A percentile compares a stretch with the other conserved stretches of the same genome.
These are phyloP conservation scores for Drosophila sp. DNA, from an alignment of 1,140 invertebrate genomes.

Conservation along the genomic window DNA sequence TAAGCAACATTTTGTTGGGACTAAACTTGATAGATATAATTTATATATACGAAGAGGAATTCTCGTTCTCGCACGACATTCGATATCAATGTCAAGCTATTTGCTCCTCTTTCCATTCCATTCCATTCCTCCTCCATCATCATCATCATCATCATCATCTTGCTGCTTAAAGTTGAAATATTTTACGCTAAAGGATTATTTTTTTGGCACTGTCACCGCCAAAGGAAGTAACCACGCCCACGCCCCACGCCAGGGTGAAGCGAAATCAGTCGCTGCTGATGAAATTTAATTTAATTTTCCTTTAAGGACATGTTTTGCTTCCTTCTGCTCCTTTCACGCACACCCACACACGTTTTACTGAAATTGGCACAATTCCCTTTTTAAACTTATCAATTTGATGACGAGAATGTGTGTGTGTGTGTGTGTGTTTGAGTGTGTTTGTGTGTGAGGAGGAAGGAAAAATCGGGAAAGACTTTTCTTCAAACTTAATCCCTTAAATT, in stretches of 20 bases:
- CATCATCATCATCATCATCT: slow-evolving; percentile 33
- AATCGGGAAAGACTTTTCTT: slow-evolving; percentile 33
- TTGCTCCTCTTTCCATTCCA: slow-evolving; percentile 28
- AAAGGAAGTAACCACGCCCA: slow-evolving; percentile 7
- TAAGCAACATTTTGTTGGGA: slow-evolving; percentile 51
- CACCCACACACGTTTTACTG: slow-evolving; percentile 22
- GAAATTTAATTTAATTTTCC: slow-evolving; percentile 10
- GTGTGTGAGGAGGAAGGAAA: background rate
- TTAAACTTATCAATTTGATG: slow-evolving; percentile 79
- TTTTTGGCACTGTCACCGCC: slow-evolving; percentile 1
- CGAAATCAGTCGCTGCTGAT: slow-evolving; percentile 2
- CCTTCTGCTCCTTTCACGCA: slow-evolving; percentile 20
- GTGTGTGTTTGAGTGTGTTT: background rate
- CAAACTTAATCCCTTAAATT: slow-evolving; percentile 76
- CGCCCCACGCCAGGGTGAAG: slow-evolving; percentile 24
- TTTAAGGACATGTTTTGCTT: slow-evolving; percentile 20
- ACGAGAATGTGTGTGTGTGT: slow-evolving; percentile 24
- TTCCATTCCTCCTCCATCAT: background rate
- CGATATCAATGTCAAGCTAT: slow-evolving; percentile 78
- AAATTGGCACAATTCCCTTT: slow-evolving; percentile 77
- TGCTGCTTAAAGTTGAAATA: slow-evolving; percentile 18
- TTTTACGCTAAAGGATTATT: slow-evolving; percentile 12
- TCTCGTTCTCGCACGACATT: slow-evolving; percentile 68
- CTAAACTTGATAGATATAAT: slow-evolving; percentile 31
- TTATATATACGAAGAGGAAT: slow-evolving; percentile 13